phyloP scores from a whole-genome alignment of 2,797 vertebrate species.

The Parauchenoglanis ngamensis region DNA sequence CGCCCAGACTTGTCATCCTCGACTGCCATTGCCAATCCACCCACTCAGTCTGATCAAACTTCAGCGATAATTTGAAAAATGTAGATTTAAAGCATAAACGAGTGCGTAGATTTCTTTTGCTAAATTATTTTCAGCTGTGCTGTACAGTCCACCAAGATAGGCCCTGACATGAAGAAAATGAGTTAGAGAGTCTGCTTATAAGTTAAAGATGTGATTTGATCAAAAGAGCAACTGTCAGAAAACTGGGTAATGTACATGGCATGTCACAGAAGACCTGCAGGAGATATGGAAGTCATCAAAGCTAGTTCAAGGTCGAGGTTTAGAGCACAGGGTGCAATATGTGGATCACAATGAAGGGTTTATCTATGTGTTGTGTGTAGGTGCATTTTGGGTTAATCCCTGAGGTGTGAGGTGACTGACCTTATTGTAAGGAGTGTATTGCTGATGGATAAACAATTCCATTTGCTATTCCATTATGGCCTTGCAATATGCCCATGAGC shows the following conservation, averaged over 20 bases:
- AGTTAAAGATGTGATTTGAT: constrained; percentile 62
- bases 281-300: constrained; percentile 42
- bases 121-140: constrained; percentile 60
- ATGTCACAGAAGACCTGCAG: constrained; percentile 23
- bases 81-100: constrained; percentile 59
- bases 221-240: constrained; percentile 46
- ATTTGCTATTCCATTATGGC: not conserved
- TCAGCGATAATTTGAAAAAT: constrained; percentile 61
- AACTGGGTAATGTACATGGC: constrained; percentile 34
- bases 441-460: constrained; percentile 10
- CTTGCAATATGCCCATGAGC: too few relatives aligned
- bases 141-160: constrained; percentile 47
- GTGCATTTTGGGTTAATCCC: constrained; percentile 34
- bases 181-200: constrained; percentile 55
- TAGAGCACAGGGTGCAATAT: constrained; percentile 26
- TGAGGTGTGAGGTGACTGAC: constrained; percentile 47
- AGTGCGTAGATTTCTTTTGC: constrained; percentile 52
- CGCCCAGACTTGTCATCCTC: not conserved
- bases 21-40: constrained; percentile 8
- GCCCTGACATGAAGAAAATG: constrained; percentile 48
- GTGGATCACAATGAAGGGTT: constrained; percentile 6
- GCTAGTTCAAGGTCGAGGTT: constrained; percentile 40
- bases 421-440: constrained; percentile 9
- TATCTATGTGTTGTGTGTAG: constrained; percentile 6
- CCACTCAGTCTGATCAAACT: constrained; percentile 20